Base-by-base conservation (phyloP, 2,797 vertebrate genomes). In the Siniperca undulata region DNA sequence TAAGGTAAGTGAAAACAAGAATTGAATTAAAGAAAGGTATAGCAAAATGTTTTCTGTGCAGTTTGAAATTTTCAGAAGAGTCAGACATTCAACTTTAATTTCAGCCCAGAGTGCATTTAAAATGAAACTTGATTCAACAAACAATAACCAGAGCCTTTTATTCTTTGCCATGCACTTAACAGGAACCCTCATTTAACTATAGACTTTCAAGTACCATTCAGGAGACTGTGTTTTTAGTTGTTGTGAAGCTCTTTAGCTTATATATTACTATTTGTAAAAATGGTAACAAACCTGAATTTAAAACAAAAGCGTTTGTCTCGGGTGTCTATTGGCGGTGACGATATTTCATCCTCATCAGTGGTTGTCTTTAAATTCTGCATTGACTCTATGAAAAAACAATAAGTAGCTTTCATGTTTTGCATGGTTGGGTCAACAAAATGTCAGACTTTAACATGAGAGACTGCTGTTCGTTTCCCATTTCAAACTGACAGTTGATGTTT, bases 311-410 rank as follows among this genome's bases (percentile, higher is more conserved):
- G 3, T 24, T 56, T 30, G 30, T 30, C 30, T 30, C 30, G 2
- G 30, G 30, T 59, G 56, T 19, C 8, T 1, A 4, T 9, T 46
- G 40, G 24, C 3, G 1, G 55, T 59, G 52, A 70, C 7, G 2
- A 22, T 59, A 46, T 59, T 27, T 59, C 17, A 71, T 20, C 70
- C 55, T 59, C 55, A 70, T 71, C 70, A 71, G 55, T 30, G 17
- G 14, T 30, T 70, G 55, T 59, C 38, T 44, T 56, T 20, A 8
- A 27, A 30, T 40, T 58, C 14, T 24, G 19, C n/a, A 17, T 19
- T 42, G 22, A 64, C 42, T 30, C 42, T 16, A 16, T 67, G 64
- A 12, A 3, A 34, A 24, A 48, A 48, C 1, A 48, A 16, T 8
- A 50, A 10, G 48, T 38, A n/a, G 13, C 67, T 36, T 69, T 69